phyloP scores from a whole-genome alignment of 2,797 vertebrate species.

The Sebastes paucispinis region DNA sequence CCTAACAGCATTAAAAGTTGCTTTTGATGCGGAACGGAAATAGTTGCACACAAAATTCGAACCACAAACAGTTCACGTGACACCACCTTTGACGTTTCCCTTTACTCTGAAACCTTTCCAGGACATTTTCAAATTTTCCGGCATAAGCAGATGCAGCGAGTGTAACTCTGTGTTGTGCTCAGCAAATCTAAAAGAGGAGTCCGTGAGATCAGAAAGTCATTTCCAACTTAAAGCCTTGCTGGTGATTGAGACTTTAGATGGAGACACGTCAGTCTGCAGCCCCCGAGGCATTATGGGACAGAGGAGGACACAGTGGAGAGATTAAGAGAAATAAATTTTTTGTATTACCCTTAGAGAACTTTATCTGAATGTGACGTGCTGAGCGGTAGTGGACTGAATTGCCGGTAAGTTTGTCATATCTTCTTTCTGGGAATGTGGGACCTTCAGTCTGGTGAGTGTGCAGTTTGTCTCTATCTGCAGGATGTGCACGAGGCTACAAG shows the following conservation, averaged over 20 bases:
- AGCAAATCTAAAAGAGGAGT: conserved; percentile 22
- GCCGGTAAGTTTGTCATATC: conserved; percentile 47
- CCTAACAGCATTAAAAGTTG: not conserved
- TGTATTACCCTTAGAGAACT: conserved; percentile 61
- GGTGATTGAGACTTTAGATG: conserved; percentile 68
- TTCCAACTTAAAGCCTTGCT: conserved; percentile 60
- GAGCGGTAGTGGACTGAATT: conserved; percentile 43
- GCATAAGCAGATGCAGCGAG: conserved; percentile 9
- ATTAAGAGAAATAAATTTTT: conserved; percentile 58
- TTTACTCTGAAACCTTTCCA: conserved; percentile 3
- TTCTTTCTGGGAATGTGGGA: conserved; percentile 54
- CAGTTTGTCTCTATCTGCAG: conserved; percentile 49
- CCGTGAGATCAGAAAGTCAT: conserved; percentile 67
- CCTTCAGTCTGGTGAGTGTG: conserved; percentile 46
- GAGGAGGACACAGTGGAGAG: conserved; percentile 53
- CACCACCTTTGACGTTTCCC: not conserved
- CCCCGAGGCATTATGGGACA: conserved; percentile 48
- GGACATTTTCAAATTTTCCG: not conserved
- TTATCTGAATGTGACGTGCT: conserved; percentile 59
- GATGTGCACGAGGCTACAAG: conserved; percentile 43
- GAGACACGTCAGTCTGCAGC: conserved; percentile 51
- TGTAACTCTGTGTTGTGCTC: conserved; percentile 19
- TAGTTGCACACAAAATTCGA: not conserved
- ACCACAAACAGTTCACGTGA: not conserved
- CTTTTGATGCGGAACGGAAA: not conserved